Percentiles rank a stretch among this genome's conserved stretches.
These are phyloP conservation scores for Paedocypris sp. DNA, from an alignment of 2,113 vertebrate genomes.

Conservation along the genomic window DNA sequence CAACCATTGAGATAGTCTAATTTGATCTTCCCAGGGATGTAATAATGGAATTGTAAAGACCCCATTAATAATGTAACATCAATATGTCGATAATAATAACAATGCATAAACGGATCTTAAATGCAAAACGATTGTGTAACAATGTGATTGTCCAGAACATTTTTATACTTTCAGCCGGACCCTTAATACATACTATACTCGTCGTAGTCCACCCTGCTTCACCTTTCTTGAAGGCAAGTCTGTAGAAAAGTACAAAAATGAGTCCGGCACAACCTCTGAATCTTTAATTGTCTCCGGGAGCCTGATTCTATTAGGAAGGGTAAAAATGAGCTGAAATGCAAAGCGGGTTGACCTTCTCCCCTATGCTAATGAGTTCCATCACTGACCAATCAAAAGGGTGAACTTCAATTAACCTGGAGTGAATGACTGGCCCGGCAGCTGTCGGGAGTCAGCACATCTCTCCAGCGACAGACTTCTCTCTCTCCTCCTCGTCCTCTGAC, in stretches of 20 bases:
- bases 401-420: conserved; percentile 48
- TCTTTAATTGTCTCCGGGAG: conserved; percentile 16
- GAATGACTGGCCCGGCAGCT: conserved; percentile 41
- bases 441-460: conserved; percentile 38
- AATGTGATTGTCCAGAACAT: too few relatives aligned
- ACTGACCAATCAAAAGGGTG: conserved; percentile 48
- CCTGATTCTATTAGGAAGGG: conserved; percentile 14
- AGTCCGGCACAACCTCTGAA: conserved; percentile 11
- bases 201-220: too few relatives aligned
- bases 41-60: too few relatives aligned
- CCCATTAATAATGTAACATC: too few relatives aligned
- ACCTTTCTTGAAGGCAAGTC: neutral
- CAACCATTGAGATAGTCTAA: too few relatives aligned
- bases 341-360: conserved; percentile 17
- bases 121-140: too few relatives aligned
- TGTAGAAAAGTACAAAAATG: conserved; percentile 3
- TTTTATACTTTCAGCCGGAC: too few relatives aligned
- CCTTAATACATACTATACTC: too few relatives aligned
- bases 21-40: too few relatives aligned
- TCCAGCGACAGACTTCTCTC: conserved; percentile 11
- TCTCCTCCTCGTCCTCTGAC: conserved; percentile 4
- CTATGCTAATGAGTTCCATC: conserved; percentile 43
- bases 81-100: too few relatives aligned
- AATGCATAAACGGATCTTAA: too few relatives aligned
- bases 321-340: conserved; percentile 19